Evolutionary conservation across 2,113 vertebrate species (phyloP), one percentile per base, ranked within the genome.

Genomic region (Saiga tatarica): DNA sequence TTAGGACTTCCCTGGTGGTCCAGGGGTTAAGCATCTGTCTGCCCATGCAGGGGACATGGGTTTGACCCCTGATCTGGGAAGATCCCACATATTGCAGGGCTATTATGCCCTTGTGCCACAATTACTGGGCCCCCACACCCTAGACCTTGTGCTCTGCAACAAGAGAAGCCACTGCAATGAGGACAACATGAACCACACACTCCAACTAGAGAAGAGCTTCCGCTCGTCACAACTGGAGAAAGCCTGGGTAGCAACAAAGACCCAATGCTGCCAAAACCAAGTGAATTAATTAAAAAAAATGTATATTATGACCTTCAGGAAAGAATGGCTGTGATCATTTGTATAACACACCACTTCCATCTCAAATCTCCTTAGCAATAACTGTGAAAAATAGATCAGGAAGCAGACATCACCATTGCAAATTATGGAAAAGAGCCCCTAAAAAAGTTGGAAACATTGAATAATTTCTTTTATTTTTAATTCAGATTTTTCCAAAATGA

Each of bases 211-310:
- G 21, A 74, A 42, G 1, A 74, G 71, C 36, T 42, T 74, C 21
- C 1, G 0, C 23, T 26, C 3, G 0, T 42, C 36, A 76, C 12
- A 1, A 3, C 23, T 76, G 42, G 36, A 76, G 71, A 26, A 76
- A 26, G 71, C 36, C 36, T 13, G 36, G 36, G 36, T 10, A 76
- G 71, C 71, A 76, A 25, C 23, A 76, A 42, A 76, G 71, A 76
- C 36, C 36, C 36, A 76, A 36, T 42, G 71, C 23, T 4, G 36
- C 39, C 71, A 7, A 26, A 42, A 26, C 1, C n/a, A 39, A 71
- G 12, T n/a, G 6, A 71, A 39, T 25, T 7, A 25, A 42, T 42
- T 2, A 23, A 5, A 74, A 39, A 13, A 71, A 71, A 36, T 21
- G 76, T 89, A 28, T 13, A 13, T n/a, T 10, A 15, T 53, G 47